Percentiles rank a stretch among this genome's conserved stretches.
Evolutionary conservation across 2,888 invertebrate species (phyloP).

Genomic region (Melolontha melolontha): DNA sequence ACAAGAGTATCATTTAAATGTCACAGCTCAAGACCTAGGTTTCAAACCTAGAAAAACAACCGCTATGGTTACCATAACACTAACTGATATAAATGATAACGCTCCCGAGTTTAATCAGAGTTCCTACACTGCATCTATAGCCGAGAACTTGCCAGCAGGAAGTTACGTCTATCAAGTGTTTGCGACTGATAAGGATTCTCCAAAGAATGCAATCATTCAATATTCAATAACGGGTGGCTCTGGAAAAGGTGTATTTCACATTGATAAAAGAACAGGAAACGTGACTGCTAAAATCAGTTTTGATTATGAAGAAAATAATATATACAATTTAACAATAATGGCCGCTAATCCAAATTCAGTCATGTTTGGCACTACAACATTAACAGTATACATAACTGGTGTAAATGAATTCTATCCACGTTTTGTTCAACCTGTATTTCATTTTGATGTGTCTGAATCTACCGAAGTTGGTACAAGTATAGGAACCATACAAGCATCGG

Average conservation of each 20-base stretch:
- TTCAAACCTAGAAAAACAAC: slow-evolving; percentile 82
- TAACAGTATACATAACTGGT: slow-evolving; percentile 83
- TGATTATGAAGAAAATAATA: slow-evolving; percentile 87
- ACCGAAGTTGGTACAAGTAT: slow-evolving; percentile 87
- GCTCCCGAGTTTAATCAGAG: slow-evolving; percentile 87
- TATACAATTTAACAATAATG: slow-evolving; percentile 80
- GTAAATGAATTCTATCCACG: slow-evolving; percentile 91
- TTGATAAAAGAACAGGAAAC: slow-evolving; percentile 82
- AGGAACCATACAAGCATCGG: slow-evolving; percentile 88
- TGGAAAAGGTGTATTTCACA: slow-evolving; percentile 79
- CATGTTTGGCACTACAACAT: slow-evolving; percentile 80
- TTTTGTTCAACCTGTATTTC: slow-evolving; percentile 90
- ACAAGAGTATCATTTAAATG: slow-evolving; percentile 86
- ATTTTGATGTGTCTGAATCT: slow-evolving; percentile 93
- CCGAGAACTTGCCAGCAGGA: slow-evolving; percentile 84
- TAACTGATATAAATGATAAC: slow-evolving; percentile 95
- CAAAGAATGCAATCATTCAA: slow-evolving; percentile 86
- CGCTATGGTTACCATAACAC: slow-evolving; percentile 84
- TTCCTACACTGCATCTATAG: slow-evolving; percentile 80
- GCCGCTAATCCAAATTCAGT: slow-evolving; percentile 89
- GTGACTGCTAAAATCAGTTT: slow-evolving; percentile 82
- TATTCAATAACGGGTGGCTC: slow-evolving; percentile 85
- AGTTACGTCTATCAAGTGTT: slow-evolving; percentile 80
- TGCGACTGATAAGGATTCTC: slow-evolving; percentile 89
- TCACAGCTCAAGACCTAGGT: slow-evolving; percentile 89